Evolutionary conservation across 2,797 vertebrate species (phyloP), one percentile per base, ranked within the genome.

Genomic region (Cetoscarus ocellatus): DNA sequence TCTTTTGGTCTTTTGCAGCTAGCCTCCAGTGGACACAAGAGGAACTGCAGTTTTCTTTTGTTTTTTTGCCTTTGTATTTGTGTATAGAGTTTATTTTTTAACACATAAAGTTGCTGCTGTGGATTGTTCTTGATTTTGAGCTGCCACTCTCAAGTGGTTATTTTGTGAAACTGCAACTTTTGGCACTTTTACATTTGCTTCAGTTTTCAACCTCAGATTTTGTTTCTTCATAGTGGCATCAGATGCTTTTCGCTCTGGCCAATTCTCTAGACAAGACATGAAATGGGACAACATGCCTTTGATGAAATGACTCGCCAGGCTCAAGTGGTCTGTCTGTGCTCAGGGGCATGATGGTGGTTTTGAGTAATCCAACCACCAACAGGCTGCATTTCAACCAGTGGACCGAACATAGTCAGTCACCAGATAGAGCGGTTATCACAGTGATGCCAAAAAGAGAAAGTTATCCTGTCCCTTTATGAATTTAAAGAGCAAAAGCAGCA

Each of bases 271-370:
- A 34, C 70, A 69, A 56, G 76, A 86, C 75, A 64, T 79, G 50
- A 81, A 70, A 83, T 76, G 81, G 49, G 19, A 74, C 80, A 74
- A 83, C 73, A 71, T 88, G 82, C 76, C 83, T 89, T 83, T 73
- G 83, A 89, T 85, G 82, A 88, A 83, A 75, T 77, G 81, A 90
- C 86, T 84, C 79, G 83, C 59, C 59, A n/a, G n/a, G 70, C 60
- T 76, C 5, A 58, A 86, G 55, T 36, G 81, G 79, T 88, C 83
- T 85, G 78, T 76, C 81, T 86, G 61, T 79, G 53, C 83, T 88
- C 80, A 78, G 76, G 80, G 79, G 79, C 79, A 76, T 73, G 74
- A 83, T 64, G 83, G 87, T 84, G 90, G 87, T 88, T 92, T 88
- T 74, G 74, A 82, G 75, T 83, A 81, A 91, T 87, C 74, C 58